Conservation (phyloP, 2,113 vertebrate genomes). For the Copsychus sechellarum region DNA sequence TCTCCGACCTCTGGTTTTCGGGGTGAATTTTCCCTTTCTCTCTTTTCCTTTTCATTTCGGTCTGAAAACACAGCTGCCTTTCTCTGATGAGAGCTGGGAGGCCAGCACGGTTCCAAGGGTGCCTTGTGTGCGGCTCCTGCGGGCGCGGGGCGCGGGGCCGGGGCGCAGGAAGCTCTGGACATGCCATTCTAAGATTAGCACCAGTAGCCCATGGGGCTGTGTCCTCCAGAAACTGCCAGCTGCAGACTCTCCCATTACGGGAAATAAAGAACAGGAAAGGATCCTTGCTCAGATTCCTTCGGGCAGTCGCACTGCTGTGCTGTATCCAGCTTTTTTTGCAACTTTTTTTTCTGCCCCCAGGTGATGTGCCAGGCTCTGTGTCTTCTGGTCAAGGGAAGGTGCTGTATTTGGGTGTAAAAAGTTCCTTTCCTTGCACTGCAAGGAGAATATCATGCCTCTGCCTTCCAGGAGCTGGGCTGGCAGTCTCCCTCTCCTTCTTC, state of each 20-base stretch:
- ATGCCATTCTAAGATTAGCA: conserved; percentile 77
- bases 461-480: background rate
- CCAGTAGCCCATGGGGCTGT: conserved; percentile 23
- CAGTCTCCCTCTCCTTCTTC: background rate
- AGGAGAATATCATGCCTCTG: background rate
- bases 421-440: background rate
- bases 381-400: background rate
- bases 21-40: background rate
- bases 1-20: background rate
- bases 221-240: conserved; percentile 48
- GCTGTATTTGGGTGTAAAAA: background rate
- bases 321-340: background rate
- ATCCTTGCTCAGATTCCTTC: background rate
- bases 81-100: background rate
- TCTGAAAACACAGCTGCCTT: conserved; percentile 2
- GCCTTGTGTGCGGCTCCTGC: background rate
- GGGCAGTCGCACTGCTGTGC: background rate
- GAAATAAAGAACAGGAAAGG: background rate
- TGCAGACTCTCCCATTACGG: conserved; percentile 53
- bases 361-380: background rate
- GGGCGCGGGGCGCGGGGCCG: background rate
- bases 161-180: conserved; percentile 10
- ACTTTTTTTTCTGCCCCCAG: background rate
- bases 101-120: background rate
- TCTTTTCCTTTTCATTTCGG: background rate